A percentile compares a stretch with the other conserved stretches of the same genome.
phyloP scores from a whole-genome alignment of 2,113 vertebrate genomes.

The Chionomys nivalis region DNA sequence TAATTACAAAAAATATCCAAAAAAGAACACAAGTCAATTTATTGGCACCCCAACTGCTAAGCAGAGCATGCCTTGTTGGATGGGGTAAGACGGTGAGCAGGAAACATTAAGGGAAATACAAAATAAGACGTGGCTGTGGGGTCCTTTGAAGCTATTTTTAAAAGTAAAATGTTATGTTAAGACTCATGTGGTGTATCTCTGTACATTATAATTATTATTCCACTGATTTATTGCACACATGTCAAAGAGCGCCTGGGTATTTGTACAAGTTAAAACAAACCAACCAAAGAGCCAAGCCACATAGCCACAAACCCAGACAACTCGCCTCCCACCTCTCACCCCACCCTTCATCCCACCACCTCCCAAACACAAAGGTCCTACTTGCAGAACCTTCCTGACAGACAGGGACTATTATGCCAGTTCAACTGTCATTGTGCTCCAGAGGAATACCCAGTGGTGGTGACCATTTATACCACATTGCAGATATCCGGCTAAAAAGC shows the following conservation, averaged over 20 bases:
- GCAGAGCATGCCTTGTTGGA: neutral
- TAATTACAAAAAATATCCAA: slow-evolving; percentile 36
- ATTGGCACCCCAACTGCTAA: neutral
- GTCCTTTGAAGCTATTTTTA: slow-evolving; percentile 77
- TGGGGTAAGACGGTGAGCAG: neutral
- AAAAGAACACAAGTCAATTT: neutral
- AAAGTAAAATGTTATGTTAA: slow-evolving; percentile 78
- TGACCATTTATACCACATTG: neutral
- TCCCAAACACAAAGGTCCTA: slow-evolving; percentile 32
- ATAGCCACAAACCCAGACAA: slow-evolving; percentile 65
- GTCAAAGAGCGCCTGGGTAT: slow-evolving; percentile 70
- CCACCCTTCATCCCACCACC: slow-evolving; percentile 38
- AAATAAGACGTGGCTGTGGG: slow-evolving; percentile 53
- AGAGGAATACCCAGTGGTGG: neutral
- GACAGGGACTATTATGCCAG: neutral
- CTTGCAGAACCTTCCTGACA: neutral
- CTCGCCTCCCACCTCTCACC: neutral
- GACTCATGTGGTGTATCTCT: slow-evolving; percentile 61
- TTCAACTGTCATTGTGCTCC: slow-evolving; percentile 19
- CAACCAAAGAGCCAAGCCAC: slow-evolving; percentile 68
- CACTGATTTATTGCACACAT: slow-evolving; percentile 75
- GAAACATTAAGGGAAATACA: slow-evolving; percentile 57
- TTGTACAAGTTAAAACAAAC: slow-evolving; percentile 74
- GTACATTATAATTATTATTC: slow-evolving; percentile 68
- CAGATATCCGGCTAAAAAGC: slow-evolving; percentile 2